phyloP scores from a whole-genome alignment of 53 echinoderm and acorn worm species.

The Arbacia lixula region DNA sequence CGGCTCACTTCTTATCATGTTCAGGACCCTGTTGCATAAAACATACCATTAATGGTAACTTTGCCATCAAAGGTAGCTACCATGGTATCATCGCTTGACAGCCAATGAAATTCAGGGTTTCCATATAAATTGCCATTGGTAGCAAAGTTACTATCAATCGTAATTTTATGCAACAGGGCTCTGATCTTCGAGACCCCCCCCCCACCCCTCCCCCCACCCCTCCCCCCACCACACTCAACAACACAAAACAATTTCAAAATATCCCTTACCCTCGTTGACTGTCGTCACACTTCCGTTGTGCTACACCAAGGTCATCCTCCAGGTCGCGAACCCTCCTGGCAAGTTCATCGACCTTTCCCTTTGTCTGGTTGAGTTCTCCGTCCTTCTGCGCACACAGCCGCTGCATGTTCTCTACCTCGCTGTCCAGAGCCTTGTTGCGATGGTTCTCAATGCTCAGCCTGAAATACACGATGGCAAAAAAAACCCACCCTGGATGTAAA shows the following conservation, averaged over 20 bases:
- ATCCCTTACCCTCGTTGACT: constrained; percentile 70
- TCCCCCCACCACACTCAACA: too few species aligned
- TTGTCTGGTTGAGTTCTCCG: constrained; percentile 71
- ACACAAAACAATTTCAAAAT: not conserved
- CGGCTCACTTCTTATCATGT: too few species aligned
- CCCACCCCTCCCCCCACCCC: too few species aligned
- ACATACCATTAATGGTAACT: too few species aligned
- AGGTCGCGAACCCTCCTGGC: constrained; percentile 74
- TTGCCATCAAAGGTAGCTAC: too few species aligned
- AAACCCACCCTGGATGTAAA: not conserved
- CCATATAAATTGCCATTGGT: too few species aligned
- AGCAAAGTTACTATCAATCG: too few species aligned
- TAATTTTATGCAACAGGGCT: too few species aligned
- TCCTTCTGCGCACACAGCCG: constrained; percentile 85
- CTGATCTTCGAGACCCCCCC: too few species aligned
- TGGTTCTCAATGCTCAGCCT: not conserved
- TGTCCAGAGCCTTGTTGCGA: not conserved
- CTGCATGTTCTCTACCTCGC: constrained; percentile 63
- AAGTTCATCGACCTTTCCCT: constrained; percentile 77
- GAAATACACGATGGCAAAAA: not conserved
- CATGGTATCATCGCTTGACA: too few species aligned
- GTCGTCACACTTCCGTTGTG: constrained; percentile 75
- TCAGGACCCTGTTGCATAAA: too few species aligned
- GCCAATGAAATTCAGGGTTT: too few species aligned
- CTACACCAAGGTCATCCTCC: constrained; percentile 72